Evolutionary conservation across 2,888 invertebrate species (phyloP), one percentile per base, ranked within the genome.

Genomic region (Andrena camellia): DNA sequence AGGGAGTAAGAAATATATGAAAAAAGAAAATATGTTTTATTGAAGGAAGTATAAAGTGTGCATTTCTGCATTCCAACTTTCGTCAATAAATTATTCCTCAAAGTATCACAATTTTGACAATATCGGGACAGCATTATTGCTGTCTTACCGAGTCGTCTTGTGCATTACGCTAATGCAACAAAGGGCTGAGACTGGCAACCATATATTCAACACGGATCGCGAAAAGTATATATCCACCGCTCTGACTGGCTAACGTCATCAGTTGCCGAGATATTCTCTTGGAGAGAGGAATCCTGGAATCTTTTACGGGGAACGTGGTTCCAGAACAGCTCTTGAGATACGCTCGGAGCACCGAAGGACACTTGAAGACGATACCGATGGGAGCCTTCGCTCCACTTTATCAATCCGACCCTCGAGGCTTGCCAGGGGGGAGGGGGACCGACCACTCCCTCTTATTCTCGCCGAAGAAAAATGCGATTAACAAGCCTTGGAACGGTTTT

Each of bases 321-420:
- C 23, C 2, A 50, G 23, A 70, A 77, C 66, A 70, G 52, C 70
- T 60, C 26, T 72, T 81, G 86, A 86, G 87, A 86, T 83, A 89
- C 81, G 62, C 67, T 48, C 62, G 70, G 64, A 82, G 74, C 80
- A 74, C 68, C 63, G 63, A 79, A 82, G 76, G 72, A 84, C 80
- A 81, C 80, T 84, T 84, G 68, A 83, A 84, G 81, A 84, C 83
- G 79, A 83, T 72, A 82, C 88, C 84, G 70, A 60, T 74, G 86
- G 86, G 81, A 89, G 74, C 81, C 76, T 75, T 87, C 75, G 70
- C 71, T 77, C 81, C 84, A 79, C 84, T 90, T 89, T 85, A 90
- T 89, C 90, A 88, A 89, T 88, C 81, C 82, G 70, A 50, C 80
- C 81, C 85, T 82, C 67, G 69, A 70, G 83, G 74, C 13, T 79